Conservation (phyloP, 92 coral and sea anemone species). For the Epizoanthus illoricatus region DNA sequence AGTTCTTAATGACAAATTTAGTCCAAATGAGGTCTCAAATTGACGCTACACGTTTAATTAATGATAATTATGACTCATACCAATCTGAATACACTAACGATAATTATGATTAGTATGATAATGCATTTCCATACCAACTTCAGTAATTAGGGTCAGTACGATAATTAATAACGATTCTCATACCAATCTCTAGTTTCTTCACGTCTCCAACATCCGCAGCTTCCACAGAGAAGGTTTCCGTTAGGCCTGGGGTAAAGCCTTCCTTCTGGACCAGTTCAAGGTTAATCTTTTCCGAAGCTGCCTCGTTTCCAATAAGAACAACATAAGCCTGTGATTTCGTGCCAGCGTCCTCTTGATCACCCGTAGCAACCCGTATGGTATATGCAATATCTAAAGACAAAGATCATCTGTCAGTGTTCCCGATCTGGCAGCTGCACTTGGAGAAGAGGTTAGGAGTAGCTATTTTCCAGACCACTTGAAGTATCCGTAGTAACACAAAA, state of each 20-base stretch:
- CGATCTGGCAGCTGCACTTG: too few species aligned
- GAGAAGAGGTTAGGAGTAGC: too few species aligned
- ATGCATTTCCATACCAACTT: too few species aligned
- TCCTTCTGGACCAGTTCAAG: conserved; percentile 75
- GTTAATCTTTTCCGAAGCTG: conserved; percentile 84
- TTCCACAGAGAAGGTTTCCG: conserved; percentile 92
- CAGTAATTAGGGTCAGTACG: neutral
- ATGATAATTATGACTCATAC: too few species aligned
- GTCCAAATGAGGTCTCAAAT: too few species aligned
- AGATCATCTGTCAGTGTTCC: neutral
- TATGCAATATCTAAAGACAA: conserved; percentile 72
- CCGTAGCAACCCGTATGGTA: conserved; percentile 93
- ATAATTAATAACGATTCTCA: neutral
- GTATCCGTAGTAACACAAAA: too few species aligned
- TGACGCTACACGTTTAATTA: too few species aligned
- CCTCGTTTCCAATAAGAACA: conserved; percentile 85
- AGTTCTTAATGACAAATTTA: too few species aligned
- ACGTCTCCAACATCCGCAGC: conserved; percentile 91
- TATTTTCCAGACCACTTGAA: too few species aligned
- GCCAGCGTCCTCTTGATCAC: conserved; percentile 89
- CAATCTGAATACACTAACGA: too few species aligned
- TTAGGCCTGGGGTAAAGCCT: conserved; percentile 81
- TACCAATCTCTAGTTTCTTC: conserved; percentile 53
- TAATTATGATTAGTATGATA: too few species aligned
- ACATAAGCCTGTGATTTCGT: conserved; percentile 88